Percentiles rank a stretch among this genome's conserved stretches.
Conservation (phyloP, 30 jellyfish, hydroid and myxozoan genomes). For the Aurelia sp. region DNA sequence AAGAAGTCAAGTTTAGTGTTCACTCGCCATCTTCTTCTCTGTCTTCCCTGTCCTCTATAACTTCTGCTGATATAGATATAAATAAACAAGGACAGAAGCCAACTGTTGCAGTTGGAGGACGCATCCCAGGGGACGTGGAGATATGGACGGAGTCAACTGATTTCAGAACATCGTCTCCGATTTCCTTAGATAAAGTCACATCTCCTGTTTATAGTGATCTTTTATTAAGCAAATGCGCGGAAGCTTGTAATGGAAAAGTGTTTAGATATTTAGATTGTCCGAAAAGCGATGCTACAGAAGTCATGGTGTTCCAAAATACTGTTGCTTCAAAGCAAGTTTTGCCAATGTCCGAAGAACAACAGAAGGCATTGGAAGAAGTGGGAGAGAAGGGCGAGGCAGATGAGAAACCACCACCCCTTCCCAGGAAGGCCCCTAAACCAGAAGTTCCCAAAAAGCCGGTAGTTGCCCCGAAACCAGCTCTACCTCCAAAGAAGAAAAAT, state of each 20-base stretch:
- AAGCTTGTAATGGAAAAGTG: constrained; percentile 39
- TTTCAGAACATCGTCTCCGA: constrained; percentile 76
- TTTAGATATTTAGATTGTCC: constrained; percentile 47
- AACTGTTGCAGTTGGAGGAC: background rate
- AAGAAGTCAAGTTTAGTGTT: background rate
- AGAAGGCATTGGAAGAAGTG: background rate
- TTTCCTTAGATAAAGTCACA: constrained; percentile 23
- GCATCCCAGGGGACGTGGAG: constrained; percentile 43
- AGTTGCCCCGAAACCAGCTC: constrained; percentile 75
- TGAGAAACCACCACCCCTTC: constrained; percentile 54
- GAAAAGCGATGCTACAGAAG: constrained; percentile 56
- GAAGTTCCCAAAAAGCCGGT: constrained; percentile 72
- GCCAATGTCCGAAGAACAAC: constrained; percentile 32
- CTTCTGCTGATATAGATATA: constrained; percentile 55
- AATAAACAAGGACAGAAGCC: background rate
- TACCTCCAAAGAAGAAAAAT: constrained; percentile 44
- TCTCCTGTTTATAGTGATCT: constrained; percentile 32
- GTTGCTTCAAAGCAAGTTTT: constrained; percentile 38
- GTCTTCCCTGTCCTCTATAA: constrained; percentile 85
- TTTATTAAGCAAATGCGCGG: constrained; percentile 26
- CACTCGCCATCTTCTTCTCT: constrained; percentile 90
- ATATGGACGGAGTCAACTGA: constrained; percentile 81
- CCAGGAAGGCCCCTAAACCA: constrained; percentile 37
- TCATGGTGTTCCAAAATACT: constrained; percentile 14
- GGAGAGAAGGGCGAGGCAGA: constrained; percentile 4